Base-by-base conservation (phyloP, 2,888 invertebrate species). In the Erannis defoliaria region DNA sequence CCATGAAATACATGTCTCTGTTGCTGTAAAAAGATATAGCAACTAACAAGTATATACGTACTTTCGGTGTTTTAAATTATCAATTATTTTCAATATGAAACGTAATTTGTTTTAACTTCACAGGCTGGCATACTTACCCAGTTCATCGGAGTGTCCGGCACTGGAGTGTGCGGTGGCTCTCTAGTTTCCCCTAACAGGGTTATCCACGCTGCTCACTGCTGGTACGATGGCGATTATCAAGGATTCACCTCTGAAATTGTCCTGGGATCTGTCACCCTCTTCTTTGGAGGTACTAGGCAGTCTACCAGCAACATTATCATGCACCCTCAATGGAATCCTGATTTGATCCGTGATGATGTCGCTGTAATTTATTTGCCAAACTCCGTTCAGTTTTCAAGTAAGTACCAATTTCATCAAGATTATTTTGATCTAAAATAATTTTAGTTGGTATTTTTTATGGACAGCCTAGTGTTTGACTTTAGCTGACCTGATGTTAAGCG, bases 121-220 rank as follows among this genome's bases (percentile, higher is more conserved):
- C 38, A 75, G 75, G 76, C 71, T 38, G 77, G 75, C 16, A 56
- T 73, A 0, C 48, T 73, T 14, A 63, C 61, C 9, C 51, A 12
- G 46, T 73, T 33, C 10, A 16, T 43, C 9, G 35, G 43, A 9
- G 16, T 59, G 0, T 23, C 48, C n/a, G 62, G 64, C 26, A 38
- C 23, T 50, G 72, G 68, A 14, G 72, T 80, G 0, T 85, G 85
- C 59, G 84, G 84, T 5, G 83, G 72, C 9, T 70, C 76, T 12
- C 68, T 85, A 1, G 33, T 85, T 8, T 70, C 48, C 3, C 0
- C 35, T 5, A 62, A 40, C 19, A 64, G 70, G 9, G 64, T 78
- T 5, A 10, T 76, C 1, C 74, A 77, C 0, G 79, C 80, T 2
- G 79, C 78, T 18, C 79, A 79, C 60, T 81, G 78, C 67, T 78